A percentile compares a stretch with the other conserved stretches of the same genome.
Evolutionary conservation across 2,113 vertebrate genomes (phyloP).

Genomic region (Pycnonotus jocosus): DNA sequence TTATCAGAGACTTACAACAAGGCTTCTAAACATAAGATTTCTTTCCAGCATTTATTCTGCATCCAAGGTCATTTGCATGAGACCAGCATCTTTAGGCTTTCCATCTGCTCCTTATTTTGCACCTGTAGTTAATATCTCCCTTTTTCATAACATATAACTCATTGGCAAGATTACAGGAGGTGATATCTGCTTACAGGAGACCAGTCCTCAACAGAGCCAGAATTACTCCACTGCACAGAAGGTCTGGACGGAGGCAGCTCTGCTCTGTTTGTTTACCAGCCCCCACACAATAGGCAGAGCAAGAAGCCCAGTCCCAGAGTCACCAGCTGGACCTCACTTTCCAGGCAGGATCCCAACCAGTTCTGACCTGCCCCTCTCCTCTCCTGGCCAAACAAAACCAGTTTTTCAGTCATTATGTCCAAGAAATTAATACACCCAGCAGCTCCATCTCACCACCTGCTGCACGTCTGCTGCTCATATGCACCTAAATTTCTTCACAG

Average conservation of each 20-base stretch:
- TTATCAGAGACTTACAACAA: slow-evolving; percentile 24
- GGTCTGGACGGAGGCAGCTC: not conserved
- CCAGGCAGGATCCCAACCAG: not conserved
- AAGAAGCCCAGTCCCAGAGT: not conserved
- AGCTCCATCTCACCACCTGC: not conserved
- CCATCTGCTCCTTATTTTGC: slow-evolving; percentile 49
- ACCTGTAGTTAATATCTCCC: slow-evolving; percentile 41
- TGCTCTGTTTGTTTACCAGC: not conserved
- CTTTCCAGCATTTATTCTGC: not conserved
- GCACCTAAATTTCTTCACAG: not conserved
- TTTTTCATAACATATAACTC: slow-evolving; percentile 41
- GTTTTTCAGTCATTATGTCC: not conserved
- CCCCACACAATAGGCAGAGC: not conserved
- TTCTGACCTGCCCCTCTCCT: not conserved
- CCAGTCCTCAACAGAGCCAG: not conserved
- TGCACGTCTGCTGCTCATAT: accelerated
- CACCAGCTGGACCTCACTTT: not conserved
- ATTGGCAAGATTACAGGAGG: not conserved
- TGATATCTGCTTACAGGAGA: slow-evolving; percentile 20
- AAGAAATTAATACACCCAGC: not conserved
- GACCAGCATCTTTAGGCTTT: not conserved
- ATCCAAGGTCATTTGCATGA: slow-evolving; percentile 22
- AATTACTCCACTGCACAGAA: not conserved
- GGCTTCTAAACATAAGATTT: not conserved
- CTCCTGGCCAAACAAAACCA: not conserved